Percentiles rank a stretch among this genome's conserved stretches.
phyloP scores from a whole-genome alignment of 2,113 vertebrate species.

The Tenebrosternarchus preto region DNA sequence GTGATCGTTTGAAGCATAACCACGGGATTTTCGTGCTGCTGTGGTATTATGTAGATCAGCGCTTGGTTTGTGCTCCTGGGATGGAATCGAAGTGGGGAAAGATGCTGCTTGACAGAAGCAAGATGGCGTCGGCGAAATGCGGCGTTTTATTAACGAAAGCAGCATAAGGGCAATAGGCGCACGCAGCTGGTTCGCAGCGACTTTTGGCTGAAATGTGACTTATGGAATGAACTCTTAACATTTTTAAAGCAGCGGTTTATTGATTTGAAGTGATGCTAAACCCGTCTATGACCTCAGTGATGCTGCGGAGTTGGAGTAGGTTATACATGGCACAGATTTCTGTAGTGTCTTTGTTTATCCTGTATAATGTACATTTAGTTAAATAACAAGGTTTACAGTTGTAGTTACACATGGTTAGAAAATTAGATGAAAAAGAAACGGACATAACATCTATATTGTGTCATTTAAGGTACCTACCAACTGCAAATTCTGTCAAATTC shows the following conservation, averaged over 20 bases:
- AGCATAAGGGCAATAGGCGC: background rate
- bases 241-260: background rate
- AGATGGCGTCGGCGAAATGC: constrained; percentile 71
- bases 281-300: background rate
- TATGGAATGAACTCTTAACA: background rate
- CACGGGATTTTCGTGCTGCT: background rate
- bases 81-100: too few species aligned
- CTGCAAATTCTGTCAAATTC: background rate
- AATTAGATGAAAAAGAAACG: too few species aligned
- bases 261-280: background rate
- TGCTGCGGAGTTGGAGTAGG: too few species aligned
- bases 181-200: background rate
- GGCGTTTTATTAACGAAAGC: constrained; percentile 43
- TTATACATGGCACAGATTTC: too few species aligned
- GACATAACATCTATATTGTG: too few species aligned
- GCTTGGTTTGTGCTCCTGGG: background rate
- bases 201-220: background rate
- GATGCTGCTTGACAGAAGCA: constrained; percentile 66
- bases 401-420: too few species aligned
- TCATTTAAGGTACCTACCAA: background rate
- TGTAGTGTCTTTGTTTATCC: too few species aligned
- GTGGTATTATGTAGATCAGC: background rate
- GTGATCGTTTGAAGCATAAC: background rate
- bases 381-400: too few species aligned
- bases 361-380: too few species aligned